phyloP scores from a whole-genome alignment of 92 coral and sea anemone species.

The Actinernus sp. region DNA sequence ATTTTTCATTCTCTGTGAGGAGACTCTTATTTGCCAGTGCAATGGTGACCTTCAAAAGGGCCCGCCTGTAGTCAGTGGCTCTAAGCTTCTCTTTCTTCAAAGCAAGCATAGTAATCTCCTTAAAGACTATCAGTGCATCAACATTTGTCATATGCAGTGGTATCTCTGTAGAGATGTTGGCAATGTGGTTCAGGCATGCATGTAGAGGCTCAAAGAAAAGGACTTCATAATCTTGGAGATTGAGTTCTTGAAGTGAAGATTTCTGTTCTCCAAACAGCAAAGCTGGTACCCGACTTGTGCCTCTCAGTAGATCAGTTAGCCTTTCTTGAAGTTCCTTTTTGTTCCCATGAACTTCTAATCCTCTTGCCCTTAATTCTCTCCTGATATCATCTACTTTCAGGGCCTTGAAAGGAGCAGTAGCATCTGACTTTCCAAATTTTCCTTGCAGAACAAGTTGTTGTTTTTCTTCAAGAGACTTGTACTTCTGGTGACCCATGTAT shows the following conservation, averaged over 20 bases:
- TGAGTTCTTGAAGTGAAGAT: background rate
- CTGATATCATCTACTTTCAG: slow-evolving; percentile 11
- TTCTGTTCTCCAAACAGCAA: background rate
- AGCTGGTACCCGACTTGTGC: slow-evolving; percentile 10
- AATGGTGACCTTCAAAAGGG: slow-evolving; percentile 13
- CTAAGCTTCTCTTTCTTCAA: slow-evolving; percentile 18
- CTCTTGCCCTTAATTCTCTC: slow-evolving; percentile 15
- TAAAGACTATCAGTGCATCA: slow-evolving; percentile 3
- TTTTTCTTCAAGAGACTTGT: slow-evolving; percentile 2
- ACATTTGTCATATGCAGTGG: slow-evolving; percentile 26
- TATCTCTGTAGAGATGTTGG: slow-evolving; percentile 8
- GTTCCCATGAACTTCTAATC: background rate
- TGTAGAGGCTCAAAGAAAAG: slow-evolving; percentile 33
- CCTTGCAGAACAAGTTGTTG: slow-evolving; percentile 6
- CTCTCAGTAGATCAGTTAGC: slow-evolving; percentile 5
- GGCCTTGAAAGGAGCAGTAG: slow-evolving; percentile 6
- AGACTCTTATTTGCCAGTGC: slow-evolving; percentile 9
- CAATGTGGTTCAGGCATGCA: slow-evolving; percentile 16
- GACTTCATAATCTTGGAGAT: slow-evolving; percentile 23
- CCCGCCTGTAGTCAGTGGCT: slow-evolving; percentile 42
- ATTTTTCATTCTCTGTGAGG: slow-evolving; percentile 2
- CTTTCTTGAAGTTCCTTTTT: background rate
- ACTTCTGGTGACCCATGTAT: slow-evolving; percentile 3
- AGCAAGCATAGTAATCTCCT: slow-evolving; percentile 16
- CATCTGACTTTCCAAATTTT: background rate